phyloP scores from a whole-genome alignment of 2,113 vertebrate genomes.

The Oreochromis spilurus region DNA sequence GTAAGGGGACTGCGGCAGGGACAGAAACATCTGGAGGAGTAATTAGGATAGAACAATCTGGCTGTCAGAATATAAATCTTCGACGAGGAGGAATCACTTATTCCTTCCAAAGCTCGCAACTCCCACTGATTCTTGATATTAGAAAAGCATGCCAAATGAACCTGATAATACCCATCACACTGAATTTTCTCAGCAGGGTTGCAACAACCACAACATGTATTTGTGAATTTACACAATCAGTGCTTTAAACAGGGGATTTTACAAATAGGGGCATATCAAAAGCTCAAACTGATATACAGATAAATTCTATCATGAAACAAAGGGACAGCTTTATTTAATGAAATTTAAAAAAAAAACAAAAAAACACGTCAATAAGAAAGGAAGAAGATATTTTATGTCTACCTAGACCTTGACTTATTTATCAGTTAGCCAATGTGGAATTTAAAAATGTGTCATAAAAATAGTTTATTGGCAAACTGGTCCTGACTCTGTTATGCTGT shows the following conservation, averaged over 20 bases:
- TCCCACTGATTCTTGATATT: constrained; percentile 11
- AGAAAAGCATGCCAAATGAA: neutral
- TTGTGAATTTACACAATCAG: neutral
- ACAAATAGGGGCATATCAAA: neutral
- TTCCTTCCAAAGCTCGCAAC: neutral
- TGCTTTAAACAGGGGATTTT: neutral
- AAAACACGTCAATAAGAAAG: neutral
- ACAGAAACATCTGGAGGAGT: constrained; percentile 37
- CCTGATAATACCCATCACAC: neutral
- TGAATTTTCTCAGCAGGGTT: neutral
- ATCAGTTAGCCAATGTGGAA: neutral
- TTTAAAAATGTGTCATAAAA: neutral
- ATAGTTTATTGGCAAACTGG: neutral
- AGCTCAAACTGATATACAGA: neutral
- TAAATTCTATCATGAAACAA: neutral
- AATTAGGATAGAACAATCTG: constrained; percentile 17
- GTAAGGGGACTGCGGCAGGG: neutral
- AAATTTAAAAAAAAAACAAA: no score
- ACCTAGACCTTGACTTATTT: neutral
- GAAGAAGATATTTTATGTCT: neutral
- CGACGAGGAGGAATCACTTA: neutral
- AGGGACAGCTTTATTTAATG: neutral
- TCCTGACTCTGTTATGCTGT: neutral
- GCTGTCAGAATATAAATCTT: constrained; percentile 8
- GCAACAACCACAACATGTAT: neutral